Base-by-base conservation (phyloP, 2,113 vertebrate genomes). In the Rostratula benghalensis region DNA sequence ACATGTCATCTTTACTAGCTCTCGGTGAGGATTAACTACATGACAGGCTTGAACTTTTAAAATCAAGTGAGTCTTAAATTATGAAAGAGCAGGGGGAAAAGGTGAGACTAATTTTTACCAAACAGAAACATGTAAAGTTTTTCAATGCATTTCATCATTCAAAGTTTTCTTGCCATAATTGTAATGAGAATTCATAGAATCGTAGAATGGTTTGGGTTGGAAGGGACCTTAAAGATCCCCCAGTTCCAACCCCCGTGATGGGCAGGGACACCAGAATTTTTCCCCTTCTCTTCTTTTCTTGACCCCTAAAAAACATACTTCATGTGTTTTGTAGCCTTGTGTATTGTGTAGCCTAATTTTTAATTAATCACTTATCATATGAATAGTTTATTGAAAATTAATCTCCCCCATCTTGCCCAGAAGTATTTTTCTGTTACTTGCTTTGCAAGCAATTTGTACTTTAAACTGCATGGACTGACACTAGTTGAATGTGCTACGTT, bases 31-130 rank as follows among this genome's bases (percentile, higher is more conserved):
- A 96, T 86, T 95, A 97, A 88, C 43, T 90, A 63, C 75, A 59
- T 89, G 94, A 86, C 91, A 97, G 92, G 35, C 50, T 84, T 94
- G 92, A 96, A 96, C 89, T 96, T 97, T 95, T 69, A 95, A 93
- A 93, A 93, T 76, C 94, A 95, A 93, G 75, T 90, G 88, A 88
- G 70, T 91, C 91, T 86, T 90, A 92, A 81, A 83, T 90, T 94
- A 77, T 65, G 78, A 91, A 95, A 95, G 61, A 90, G 43, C 69
- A 57, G n/a, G 30, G 43, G 56, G 31, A 93, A 97, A 95, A 90
- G 90, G 82, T 93, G 84, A 95, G 73, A 65, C 67, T 93, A 70
- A 75, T 93, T 96, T 90, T 92, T 95, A 48, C 33, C 12, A 1
- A 68, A 79, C 48, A 61, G 48, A 83, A 95, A 89, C 57, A 82